Evolutionary conservation across 2,113 vertebrate genomes (phyloP).

Genomic region (Dipodomys ordii): DNA sequence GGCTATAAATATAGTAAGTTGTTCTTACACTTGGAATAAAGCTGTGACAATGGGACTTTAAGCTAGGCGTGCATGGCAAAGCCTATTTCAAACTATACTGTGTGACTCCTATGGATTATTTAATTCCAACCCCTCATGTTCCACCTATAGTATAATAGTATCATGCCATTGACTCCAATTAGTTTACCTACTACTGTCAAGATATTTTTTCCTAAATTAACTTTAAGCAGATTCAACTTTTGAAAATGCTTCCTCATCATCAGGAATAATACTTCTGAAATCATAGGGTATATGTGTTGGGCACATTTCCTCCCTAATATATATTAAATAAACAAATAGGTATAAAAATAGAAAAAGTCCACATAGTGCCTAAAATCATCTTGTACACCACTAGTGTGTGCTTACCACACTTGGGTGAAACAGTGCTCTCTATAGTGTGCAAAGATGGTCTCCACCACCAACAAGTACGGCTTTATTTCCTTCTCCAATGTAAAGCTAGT

Average conservation of each 20-base stretch:
- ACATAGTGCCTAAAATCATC: constrained; percentile 54
- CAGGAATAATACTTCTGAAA: constrained; percentile 60
- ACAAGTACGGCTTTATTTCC: constrained; percentile 69
- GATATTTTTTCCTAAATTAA: constrained; percentile 53
- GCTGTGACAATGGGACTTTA: constrained; percentile 61
- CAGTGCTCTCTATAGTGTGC: constrained; percentile 61
- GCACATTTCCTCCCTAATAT: background rate
- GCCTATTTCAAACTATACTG: constrained; percentile 6
- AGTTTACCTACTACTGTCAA: background rate
- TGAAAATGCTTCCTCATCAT: constrained; percentile 36
- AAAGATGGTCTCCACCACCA: constrained; percentile 56
- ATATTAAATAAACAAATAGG: constrained; percentile 66
- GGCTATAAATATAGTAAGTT: constrained; percentile 80
- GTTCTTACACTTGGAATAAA: constrained; percentile 66
- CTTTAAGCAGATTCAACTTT: constrained; percentile 50
- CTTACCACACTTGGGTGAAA: constrained; percentile 59
- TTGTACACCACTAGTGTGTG: constrained; percentile 35
- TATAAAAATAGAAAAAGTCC: constrained; percentile 68
- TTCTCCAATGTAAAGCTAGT: constrained; percentile 57
- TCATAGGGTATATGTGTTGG: background rate
- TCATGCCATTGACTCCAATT: background rate
- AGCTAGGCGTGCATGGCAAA: constrained; percentile 59
- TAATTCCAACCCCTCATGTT: background rate
- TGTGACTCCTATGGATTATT: background rate
- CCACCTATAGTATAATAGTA: background rate